phyloP scores from a whole-genome alignment of 2,797 vertebrate genomes.

The Poecilia wingei region DNA sequence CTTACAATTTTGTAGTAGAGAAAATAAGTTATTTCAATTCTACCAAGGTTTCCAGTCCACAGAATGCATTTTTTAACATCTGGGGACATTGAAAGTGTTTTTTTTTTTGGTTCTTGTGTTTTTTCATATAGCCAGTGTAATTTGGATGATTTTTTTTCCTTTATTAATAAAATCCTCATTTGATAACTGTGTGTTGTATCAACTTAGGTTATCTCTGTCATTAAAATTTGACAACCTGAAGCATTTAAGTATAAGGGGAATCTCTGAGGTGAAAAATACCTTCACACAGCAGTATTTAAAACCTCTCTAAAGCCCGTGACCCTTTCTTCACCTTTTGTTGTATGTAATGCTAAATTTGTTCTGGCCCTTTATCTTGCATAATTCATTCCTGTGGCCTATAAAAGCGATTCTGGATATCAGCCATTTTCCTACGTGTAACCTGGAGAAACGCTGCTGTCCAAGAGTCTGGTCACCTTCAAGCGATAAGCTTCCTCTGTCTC shows the following conservation, averaged over 20 bases:
- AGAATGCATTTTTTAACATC: neutral
- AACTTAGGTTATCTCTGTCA: neutral
- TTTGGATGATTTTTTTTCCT: neutral
- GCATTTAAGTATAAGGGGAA: neutral
- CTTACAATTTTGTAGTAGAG: neutral
- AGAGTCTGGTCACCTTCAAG: constrained; percentile 69
- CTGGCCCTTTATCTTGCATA: constrained; percentile 29
- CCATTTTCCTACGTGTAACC: constrained; percentile 21
- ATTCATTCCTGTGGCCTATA: constrained; percentile 27
- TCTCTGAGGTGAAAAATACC: neutral
- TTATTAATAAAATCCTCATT: neutral
- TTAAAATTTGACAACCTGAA: neutral
- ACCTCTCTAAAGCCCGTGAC: constrained; percentile 8
- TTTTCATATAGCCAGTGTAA: neutral
- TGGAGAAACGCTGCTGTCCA: constrained; percentile 18
- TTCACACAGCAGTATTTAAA: neutral
- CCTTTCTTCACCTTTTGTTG: constrained; percentile 11
- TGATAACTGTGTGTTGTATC: neutral
- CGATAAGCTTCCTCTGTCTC: constrained; percentile 54
- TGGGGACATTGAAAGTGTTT: neutral
- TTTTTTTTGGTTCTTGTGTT: neutral
- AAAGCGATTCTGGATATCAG: constrained; percentile 44
- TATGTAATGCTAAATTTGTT: constrained; percentile 20
- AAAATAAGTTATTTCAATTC: neutral
- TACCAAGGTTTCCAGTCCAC: neutral